Evolutionary conservation across 2,888 invertebrate genomes (phyloP).

Genomic region (Trisateles emortualis): DNA sequence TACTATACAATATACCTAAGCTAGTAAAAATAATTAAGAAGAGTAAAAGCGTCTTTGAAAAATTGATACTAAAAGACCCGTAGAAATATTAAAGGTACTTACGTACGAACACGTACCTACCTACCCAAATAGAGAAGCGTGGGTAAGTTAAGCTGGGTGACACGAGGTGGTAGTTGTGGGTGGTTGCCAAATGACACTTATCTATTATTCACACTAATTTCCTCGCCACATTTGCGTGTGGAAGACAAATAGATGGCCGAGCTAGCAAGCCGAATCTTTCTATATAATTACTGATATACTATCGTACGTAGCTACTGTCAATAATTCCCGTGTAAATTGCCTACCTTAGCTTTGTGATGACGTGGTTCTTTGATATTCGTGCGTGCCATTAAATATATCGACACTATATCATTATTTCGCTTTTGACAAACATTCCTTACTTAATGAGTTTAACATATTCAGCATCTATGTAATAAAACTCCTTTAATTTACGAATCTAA

Average conservation of each 20-base stretch:
- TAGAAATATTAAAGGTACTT: slow-evolving; percentile 16
- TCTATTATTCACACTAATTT: slow-evolving; percentile 85
- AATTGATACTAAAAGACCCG: slow-evolving; percentile 8
- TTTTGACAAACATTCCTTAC: not conserved
- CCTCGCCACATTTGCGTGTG: slow-evolving; percentile 84
- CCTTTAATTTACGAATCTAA: too few relatives aligned
- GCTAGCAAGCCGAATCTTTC: slow-evolving; percentile 72
- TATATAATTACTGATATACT: slow-evolving; percentile 73
- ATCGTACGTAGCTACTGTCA: slow-evolving; percentile 54
- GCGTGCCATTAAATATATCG: slow-evolving; percentile 4
- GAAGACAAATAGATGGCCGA: slow-evolving; percentile 81
- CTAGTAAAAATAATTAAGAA: too few relatives aligned
- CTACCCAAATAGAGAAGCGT: slow-evolving; percentile 41
- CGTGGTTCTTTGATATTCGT: slow-evolving; percentile 11
- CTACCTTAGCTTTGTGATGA: slow-evolving; percentile 19
- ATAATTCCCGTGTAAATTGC: slow-evolving; percentile 57
- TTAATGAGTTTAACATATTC: too few relatives aligned
- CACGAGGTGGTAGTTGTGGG: slow-evolving; percentile 60
- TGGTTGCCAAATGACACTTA: slow-evolving; percentile 86
- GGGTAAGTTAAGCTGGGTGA: slow-evolving; percentile 58
- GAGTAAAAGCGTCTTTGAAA: too few relatives aligned
- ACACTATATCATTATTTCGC: not conserved
- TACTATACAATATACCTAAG: too few relatives aligned
- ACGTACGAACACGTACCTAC: slow-evolving; percentile 18
- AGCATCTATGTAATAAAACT: too few relatives aligned